Evolutionary conservation across 2,113 vertebrate genomes (phyloP), one percentile per base, ranked within the genome.

Genomic region (Pseudonaja textilis): DNA sequence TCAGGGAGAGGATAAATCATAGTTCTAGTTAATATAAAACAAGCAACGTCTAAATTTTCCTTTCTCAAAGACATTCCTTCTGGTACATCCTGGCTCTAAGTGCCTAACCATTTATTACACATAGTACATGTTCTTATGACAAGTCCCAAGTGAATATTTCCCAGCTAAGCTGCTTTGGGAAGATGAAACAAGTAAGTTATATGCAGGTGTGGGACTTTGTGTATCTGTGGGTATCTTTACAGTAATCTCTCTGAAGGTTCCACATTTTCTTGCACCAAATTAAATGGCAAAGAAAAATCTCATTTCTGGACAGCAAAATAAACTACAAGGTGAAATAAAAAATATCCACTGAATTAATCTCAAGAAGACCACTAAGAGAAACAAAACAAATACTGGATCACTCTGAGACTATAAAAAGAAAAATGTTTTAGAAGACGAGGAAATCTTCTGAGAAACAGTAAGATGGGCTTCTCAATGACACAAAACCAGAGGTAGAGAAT

Each of bases 1-100:
- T 93, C 85, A 93, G 85, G 39, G 85, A 89, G 61, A 93, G 81
- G 25, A 86, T 45, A 90, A 86, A 87, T 90, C 54, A 90, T 86
- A 87, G 55, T 47, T 61, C 26, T 87, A 64, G 45, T 93, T 90
- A 81, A 64, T 52, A 93, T 47, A 93, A 52, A 90, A 61, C 8
- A n/a, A 87, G 45, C 23, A 26, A 87, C 56, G 29, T 87, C 61
- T 93, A 42, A 86, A 42, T 87, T 90, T 64, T 47, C 74, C 22
- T 87, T 47, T 25, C 8, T 26, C 56, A 42, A 81, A 90, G 45
- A 64, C 52, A 57, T n/a, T 89, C 57, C 50, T 92, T 64, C 85
- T 34, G 4, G 26, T 34, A 42, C 86, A 90, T 87, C 61, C 89
- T 86, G 89, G 74, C 45, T 90, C 45, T 61, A 57, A 85, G 25